Base-by-base conservation (phyloP, 2,888 invertebrate species). In the Cenopis cana region DNA sequence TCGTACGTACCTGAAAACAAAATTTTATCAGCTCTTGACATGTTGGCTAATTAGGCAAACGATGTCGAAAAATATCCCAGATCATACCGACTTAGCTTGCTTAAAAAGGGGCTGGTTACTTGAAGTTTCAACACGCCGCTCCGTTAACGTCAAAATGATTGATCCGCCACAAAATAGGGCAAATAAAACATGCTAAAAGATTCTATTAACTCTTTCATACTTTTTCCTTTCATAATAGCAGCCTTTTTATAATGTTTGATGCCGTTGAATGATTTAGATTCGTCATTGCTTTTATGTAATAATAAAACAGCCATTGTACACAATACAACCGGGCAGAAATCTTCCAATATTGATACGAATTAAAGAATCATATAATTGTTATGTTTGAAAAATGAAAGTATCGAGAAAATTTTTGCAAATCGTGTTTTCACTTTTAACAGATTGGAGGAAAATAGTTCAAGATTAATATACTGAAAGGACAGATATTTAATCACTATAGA, bases 1-100 rank as follows among this genome's bases (percentile, higher is more conserved):
- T 49, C 29, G 29, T 61, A 61, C 61, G 17, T 60, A 60, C 60
- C 46, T 60, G 46, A 14, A 60, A 60, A 46, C 2, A 60, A 60
- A 29, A 41, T 24, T 5, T 41, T 12, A 20, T 24, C 4, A 24
- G 24, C 24, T 24, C 24, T 3, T 24, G 24, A 24, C 24, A 24
- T 24, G 24, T 1, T 4, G 24, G 24, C 4, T 4, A 18, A 11
- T 38, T 38, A 38, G 10, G 14, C 11, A 12, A 14, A 14, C 4
- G 0, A 12, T 41, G 14, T 14, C 41, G 41, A n/a, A 46, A n/a
- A 46, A n/a, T 3, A 8, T 0, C n/a, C n/a, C 46, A 0, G n/a
- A 46, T n/a, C n/a, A n/a, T 46, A n/a, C n/a, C n/a, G 6, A 6
- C 46, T n/a, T 46, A 46, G n/a, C 33, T 18, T 9, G 3, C 36